A percentile compares a stretch with the other conserved stretches of the same genome.
phyloP scores from a whole-genome alignment of 2,113 vertebrate species.

The Otus sunia region DNA sequence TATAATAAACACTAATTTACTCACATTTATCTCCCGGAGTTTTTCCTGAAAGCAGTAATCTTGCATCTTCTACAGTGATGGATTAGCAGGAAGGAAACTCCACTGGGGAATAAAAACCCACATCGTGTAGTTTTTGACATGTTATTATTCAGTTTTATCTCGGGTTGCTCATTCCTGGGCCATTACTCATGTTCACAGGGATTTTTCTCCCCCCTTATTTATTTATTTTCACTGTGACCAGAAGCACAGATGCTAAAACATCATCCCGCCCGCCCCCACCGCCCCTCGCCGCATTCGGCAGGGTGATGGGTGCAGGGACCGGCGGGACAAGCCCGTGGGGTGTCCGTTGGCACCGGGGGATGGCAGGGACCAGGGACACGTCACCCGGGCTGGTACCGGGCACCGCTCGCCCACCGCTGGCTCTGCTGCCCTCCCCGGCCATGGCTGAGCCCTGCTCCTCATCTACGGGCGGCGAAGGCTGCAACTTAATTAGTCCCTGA shows the following conservation, averaged over 20 bases:
- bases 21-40: slow-evolving; percentile 79
- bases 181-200: slow-evolving; percentile 78
- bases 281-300: rapidly evolving
- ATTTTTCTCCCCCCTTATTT: slow-evolving; percentile 44
- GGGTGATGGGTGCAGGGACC: neutral
- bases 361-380: neutral
- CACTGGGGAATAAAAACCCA: slow-evolving; percentile 82
- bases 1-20: slow-evolving; percentile 83
- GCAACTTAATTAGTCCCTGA: neutral
- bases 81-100: slow-evolving; percentile 80
- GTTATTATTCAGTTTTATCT: slow-evolving; percentile 86
- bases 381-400: rapidly evolving
- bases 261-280: neutral
- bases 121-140: slow-evolving; percentile 80
- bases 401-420: rapidly evolving
- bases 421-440: rapidly evolving
- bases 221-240: slow-evolving; percentile 14
- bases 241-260: neutral
- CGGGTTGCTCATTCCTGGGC: slow-evolving; percentile 71
- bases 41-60: slow-evolving; percentile 75
- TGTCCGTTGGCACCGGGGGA: too few relatives aligned
- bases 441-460: neutral
- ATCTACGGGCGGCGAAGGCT: neutral
- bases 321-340: too few relatives aligned
- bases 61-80: slow-evolving; percentile 80